These are phyloP conservation scores for Silurus asotus DNA, from an alignment of 2,113 vertebrate species.

Conservation along the genomic window DNA sequence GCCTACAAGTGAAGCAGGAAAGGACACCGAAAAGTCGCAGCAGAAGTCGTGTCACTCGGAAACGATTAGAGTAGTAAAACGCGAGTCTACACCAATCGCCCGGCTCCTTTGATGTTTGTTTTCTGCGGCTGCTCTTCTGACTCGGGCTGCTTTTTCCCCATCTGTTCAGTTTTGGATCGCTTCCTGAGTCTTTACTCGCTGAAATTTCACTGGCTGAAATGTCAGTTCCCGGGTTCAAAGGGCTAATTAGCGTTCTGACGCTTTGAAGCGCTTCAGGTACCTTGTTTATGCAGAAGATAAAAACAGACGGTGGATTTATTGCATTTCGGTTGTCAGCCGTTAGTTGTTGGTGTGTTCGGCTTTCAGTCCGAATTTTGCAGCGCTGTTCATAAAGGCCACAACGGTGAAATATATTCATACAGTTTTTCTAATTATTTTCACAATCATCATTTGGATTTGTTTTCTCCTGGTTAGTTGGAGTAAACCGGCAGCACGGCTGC, in stretches of 20 bases:
- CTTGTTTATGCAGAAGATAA: not conserved
- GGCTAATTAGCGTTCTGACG: not conserved
- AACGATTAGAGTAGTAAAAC: slow-evolving; percentile 28
- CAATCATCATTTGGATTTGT: not conserved
- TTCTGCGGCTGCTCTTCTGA: not conserved
- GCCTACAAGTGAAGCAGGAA: not conserved
- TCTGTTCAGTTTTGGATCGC: not conserved
- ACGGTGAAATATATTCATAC: not conserved
- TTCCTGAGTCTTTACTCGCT: not conserved
- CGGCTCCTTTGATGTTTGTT: slow-evolving; percentile 25
- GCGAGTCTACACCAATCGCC: slow-evolving; percentile 5
- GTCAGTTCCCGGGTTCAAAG: not conserved
- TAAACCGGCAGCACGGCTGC: not conserved
- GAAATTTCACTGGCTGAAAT: not conserved
- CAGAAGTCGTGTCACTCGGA: not conserved
- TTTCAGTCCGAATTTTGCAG: not conserved
- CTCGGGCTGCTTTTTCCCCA: not conserved
- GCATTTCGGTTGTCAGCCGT: not conserved
- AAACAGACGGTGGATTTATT: not conserved
- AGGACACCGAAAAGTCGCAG: not conserved
- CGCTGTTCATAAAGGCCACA: not conserved
- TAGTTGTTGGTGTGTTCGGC: not conserved
- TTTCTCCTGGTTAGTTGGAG: not conserved
- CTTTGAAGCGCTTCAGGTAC: too few species aligned
- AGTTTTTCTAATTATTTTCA: not conserved